phyloP scores from a whole-genome alignment of 53 echinoderm and acorn worm genomes.

The Henricia sp. region DNA sequence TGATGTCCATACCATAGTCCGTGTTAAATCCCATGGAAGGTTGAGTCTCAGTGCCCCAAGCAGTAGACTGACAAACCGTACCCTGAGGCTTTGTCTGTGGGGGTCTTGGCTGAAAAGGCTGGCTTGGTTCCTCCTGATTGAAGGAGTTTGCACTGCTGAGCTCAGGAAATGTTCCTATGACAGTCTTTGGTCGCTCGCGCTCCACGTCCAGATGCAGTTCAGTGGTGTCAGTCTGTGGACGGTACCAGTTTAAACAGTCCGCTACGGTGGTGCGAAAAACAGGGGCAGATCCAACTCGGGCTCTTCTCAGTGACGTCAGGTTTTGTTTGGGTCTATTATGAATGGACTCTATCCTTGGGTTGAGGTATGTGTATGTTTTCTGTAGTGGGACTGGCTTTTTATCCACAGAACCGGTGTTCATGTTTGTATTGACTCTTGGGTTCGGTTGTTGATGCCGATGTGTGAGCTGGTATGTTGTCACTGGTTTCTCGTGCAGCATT shows the following conservation, averaged over 20 bases:
- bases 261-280: constrained; percentile 84
- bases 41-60: constrained; percentile 26
- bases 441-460: constrained; percentile 93
- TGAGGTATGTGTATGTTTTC: constrained; percentile 78
- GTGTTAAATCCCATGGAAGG: constrained; percentile 2
- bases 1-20: constrained; percentile 3
- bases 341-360: constrained; percentile 79
- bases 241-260: constrained; percentile 85
- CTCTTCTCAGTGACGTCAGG: constrained; percentile 66
- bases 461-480: constrained; percentile 82
- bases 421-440: constrained; percentile 80
- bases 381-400: constrained; percentile 59
- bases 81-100: constrained; percentile 28
- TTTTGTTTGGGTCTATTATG: constrained; percentile 73
- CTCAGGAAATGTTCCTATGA: constrained; percentile 64
- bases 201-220: constrained; percentile 20
- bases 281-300: constrained; percentile 80
- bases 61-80: constrained; percentile 38
- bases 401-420: constrained; percentile 87
- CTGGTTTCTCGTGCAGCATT: constrained; percentile 54
- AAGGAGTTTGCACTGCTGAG: constrained; percentile 22
- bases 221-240: constrained; percentile 36
- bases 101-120: constrained; percentile 14
- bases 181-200: constrained; percentile 81
- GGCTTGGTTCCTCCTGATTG: not conserved